Evolutionary conservation across 2,113 vertebrate genomes (phyloP).

Genomic region (Bufo bufo): DNA sequence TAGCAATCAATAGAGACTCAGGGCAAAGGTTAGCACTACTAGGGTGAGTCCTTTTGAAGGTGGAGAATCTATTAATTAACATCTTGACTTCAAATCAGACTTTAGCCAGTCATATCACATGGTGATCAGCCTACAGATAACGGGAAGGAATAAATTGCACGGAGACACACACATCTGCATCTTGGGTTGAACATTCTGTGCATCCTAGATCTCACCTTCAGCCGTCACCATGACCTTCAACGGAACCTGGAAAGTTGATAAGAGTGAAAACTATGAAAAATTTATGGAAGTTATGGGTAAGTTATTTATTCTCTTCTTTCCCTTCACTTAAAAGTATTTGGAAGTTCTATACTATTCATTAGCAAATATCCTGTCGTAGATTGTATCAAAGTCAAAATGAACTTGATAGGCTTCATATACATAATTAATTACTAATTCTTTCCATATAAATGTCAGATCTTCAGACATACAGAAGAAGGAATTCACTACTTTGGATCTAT

Average conservation of each 20-base stretch:
- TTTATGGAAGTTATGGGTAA: conserved; percentile 94
- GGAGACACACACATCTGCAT: conserved; percentile 58
- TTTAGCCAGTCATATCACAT: conserved; percentile 89
- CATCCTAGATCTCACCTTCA: conserved; percentile 13
- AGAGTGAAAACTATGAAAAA: conserved; percentile 86
- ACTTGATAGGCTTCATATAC: too few relatives aligned
- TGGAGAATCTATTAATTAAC: conserved; percentile 46
- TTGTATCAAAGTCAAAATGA: too few relatives aligned
- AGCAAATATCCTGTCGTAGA: too few relatives aligned
- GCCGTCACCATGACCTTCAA: conserved; percentile 78
- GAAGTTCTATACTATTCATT: not conserved
- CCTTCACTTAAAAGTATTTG: not conserved
- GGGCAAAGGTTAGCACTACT: conserved; percentile 3
- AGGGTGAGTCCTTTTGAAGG: conserved; percentile 8
- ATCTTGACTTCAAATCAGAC: conserved; percentile 56
- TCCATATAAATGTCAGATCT: too few relatives aligned
- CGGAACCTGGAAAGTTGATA: conserved; percentile 85
- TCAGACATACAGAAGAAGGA: too few relatives aligned
- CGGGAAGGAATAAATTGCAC: conserved; percentile 71
- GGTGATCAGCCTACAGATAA: conserved; percentile 76
- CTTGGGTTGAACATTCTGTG: conserved; percentile 48
- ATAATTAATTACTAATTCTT: too few relatives aligned
- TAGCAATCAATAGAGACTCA: not conserved
- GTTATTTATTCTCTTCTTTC: conserved; percentile 53
- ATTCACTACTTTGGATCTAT: too few relatives aligned